Evolutionary conservation across 2,888 invertebrate genomes (phyloP), one percentile per base, ranked within the genome.

Genomic region (Vesta saturnalis): DNA sequence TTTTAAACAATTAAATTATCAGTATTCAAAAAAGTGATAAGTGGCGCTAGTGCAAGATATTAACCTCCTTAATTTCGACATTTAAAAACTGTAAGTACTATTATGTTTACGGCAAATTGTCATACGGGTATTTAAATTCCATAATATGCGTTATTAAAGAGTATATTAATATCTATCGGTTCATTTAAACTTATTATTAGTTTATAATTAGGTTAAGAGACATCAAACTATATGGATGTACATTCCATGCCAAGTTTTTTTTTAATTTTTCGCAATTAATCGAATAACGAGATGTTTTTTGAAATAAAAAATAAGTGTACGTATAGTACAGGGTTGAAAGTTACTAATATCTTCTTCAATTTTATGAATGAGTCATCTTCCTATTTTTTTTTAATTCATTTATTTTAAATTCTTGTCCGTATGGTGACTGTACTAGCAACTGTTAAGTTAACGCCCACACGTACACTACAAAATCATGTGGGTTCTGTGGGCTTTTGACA

Each of bases 201-300:
- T 72, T 73, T 82, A 82, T 82, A 82, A 81, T 82, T 83, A 81
- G 82, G 82, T 82, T 81, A 81, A 79, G 78, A 77, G 80, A 79
- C 78, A 78, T 80, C 78, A 58, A 58, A 65, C 60, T 60, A 62
- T 16, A 47, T n/a, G n/a, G n/a, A n/a, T 30, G 69, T 69, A 62
- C 76, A 64, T 65, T 69, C 64, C 30, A 39, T 52, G 57, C 35
- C 60, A 57, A 56, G 21, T 58, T 58, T 47, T 56, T 56, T 47
- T 56, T 56, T 46, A 30, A 64, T 57, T 58, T 52, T 52, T 52
- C 52, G 19, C 19, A 52, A 52, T 52, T 52, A 52, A 52, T 21
- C 18, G 52, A n/a, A 3, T 16, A 52, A 19, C 21, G 8, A 39
- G 39, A 39, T 39, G 54, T 4, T 14, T 18, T 58, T 39, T 18